Base-by-base conservation (phyloP, 2,797 vertebrate species). In the Antrozous pallidus region DNA sequence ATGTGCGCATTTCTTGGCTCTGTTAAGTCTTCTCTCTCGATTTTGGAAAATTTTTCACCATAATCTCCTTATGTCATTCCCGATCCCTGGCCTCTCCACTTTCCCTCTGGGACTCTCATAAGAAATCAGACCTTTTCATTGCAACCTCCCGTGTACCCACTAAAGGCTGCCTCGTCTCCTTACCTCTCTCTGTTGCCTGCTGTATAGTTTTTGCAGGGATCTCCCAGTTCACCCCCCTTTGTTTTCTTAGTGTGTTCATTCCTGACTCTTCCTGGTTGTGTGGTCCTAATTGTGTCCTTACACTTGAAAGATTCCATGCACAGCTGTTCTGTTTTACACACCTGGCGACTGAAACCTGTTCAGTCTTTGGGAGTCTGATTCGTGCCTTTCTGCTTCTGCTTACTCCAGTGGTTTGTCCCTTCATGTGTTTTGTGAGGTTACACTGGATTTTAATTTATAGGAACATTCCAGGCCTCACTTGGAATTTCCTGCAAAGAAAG, bases 311-410 rank as follows among this genome's bases (percentile, higher is more conserved):
- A 58, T 22, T 9, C 7, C 26, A 3, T 9, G 0, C 54, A 16
- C 9, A 8, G 40, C 38, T 18, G 14, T 56, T 33, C 49, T 3
- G 26, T 54, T 56, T 47, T 31, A 73, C 13, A 1, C 17, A 10
- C 54, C 87, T 3, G n/a, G 31, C 2, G 1, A 3, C n/a, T 3
- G 61, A 16, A 26, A 8, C 49, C 1, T 0, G 6, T 7, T 56
- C 65, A 5, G 69, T 38, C 73, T 31, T 24, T 9, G n/a, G 13
- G 38, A 7, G 13, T n/a, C 89, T 71, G 1, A 16, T 42, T 61
- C 74, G 14, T 65, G 26, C 6, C 0, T 14, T 2, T 7, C 28
- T 24, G 24, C 63, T 84, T 69, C 82, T 47, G 70, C 63, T 24
- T 42, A 5, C 56, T 56, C 71, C 33, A 17, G 38, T 2, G 24